Evolutionary conservation across 2,888 invertebrate species (phyloP).

Genomic region (Zaprionus bogoriensis): DNA sequence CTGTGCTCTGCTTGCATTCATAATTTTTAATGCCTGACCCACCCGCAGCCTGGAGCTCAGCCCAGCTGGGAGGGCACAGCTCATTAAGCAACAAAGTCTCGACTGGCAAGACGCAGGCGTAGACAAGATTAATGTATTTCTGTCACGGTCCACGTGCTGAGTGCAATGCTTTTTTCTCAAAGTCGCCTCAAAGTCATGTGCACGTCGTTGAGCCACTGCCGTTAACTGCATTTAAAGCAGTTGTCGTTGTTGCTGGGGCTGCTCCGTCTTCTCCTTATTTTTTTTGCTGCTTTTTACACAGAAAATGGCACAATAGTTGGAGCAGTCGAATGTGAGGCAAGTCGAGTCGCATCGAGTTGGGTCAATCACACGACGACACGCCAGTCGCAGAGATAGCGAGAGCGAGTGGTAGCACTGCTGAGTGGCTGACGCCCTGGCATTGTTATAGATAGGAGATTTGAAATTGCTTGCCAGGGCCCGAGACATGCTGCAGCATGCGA

Average conservation of each 20-base stretch:
- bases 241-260: slow-evolving; percentile 15
- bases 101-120: slow-evolving; percentile 44
- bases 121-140: slow-evolving; percentile 67
- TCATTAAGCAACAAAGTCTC: slow-evolving; percentile 55
- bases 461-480: slow-evolving; percentile 20
- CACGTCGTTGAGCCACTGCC: slow-evolving; percentile 48
- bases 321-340: slow-evolving; percentile 31
- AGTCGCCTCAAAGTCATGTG: slow-evolving; percentile 68
- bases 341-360: slow-evolving; percentile 62
- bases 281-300: no score
- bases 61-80: slow-evolving; percentile 29
- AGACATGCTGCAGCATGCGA: slow-evolving; percentile 21
- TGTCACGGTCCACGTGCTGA: slow-evolving; percentile 36
- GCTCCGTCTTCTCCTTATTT: slow-evolving; percentile 5
- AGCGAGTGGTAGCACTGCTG: no score
- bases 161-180: slow-evolving; percentile 12
- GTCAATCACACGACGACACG: slow-evolving; percentile 62
- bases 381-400: background rate
- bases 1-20: slow-evolving; percentile 39
- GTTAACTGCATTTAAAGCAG: slow-evolving; percentile 73
- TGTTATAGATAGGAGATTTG: slow-evolving; percentile 34
- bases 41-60: background rate
- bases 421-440: slow-evolving; percentile 25
- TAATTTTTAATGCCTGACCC: slow-evolving; percentile 68
- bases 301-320: slow-evolving; percentile 43